These are phyloP conservation scores for Palythoa caribaeorum DNA, from an alignment of 92 coral and sea anemone species.

Conservation along the genomic window DNA sequence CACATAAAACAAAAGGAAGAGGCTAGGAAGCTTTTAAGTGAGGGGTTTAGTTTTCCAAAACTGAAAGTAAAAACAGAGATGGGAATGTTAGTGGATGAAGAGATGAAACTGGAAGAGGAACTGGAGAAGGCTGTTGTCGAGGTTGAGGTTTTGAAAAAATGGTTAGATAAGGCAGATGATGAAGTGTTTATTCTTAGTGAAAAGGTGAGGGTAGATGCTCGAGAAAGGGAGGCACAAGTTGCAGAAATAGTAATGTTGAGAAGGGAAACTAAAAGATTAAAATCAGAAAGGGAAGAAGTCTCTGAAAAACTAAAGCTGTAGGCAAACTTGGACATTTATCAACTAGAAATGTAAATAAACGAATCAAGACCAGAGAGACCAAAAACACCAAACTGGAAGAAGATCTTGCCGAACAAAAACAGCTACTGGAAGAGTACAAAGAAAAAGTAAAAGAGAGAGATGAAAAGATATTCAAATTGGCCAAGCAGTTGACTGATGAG, in stretches of 20 bases:
- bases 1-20: conserved; percentile 9
- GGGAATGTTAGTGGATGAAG: conserved; percentile 19
- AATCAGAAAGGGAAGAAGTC: conserved; percentile 26
- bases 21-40: neutral
- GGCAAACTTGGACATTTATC: too few relatives aligned
- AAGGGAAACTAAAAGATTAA: conserved; percentile 19
- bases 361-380: too few relatives aligned
- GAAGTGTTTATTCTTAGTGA: conserved; percentile 34
- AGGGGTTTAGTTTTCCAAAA: conserved; percentile 24
- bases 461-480: too few relatives aligned
- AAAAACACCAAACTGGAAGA: too few relatives aligned
- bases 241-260: conserved; percentile 28
- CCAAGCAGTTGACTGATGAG: too few relatives aligned
- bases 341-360: too few relatives aligned
- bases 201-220: conserved; percentile 24
- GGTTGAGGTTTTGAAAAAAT: neutral
- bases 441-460: too few relatives aligned
- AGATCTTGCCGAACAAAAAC: too few relatives aligned
- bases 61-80: neutral
- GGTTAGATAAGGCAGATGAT: conserved; percentile 27
- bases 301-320: neutral
- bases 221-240: conserved; percentile 22
- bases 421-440: too few relatives aligned
- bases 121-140: conserved; percentile 9
- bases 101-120: conserved; percentile 10